These are phyloP conservation scores for Lasioglossum vierecki DNA, from an alignment of 2,888 invertebrate species.

Conservation along the genomic window DNA sequence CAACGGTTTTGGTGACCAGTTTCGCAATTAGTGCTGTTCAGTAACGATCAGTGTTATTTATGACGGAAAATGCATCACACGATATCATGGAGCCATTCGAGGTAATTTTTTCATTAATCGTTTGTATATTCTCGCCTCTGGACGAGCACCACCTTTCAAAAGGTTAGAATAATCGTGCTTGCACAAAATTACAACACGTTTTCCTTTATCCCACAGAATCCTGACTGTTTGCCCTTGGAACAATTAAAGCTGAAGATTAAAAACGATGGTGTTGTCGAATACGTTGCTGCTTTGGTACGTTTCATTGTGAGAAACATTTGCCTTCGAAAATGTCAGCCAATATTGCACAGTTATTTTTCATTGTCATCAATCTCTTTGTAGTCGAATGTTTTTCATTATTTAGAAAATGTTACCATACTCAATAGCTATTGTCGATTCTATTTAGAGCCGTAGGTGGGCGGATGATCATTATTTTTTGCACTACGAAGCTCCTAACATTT, in stretches of 20 bases:
- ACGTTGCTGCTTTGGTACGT: conserved; percentile 88
- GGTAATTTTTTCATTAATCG: conserved; percentile 55
- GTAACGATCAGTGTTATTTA: conserved; percentile 43
- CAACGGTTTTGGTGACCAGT: conserved; percentile 14
- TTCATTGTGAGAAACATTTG: background rate
- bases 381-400: background rate
- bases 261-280: conserved; percentile 85
- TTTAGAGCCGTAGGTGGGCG: conserved; percentile 86
- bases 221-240: conserved; percentile 79
- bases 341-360: background rate
- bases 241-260: conserved; percentile 83
- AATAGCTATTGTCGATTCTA: conserved; percentile 36
- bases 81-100: conserved; percentile 61
- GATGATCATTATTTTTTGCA: conserved; percentile 85
- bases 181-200: conserved; percentile 13
- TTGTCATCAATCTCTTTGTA: background rate
- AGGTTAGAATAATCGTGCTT: conserved; percentile 30
- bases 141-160: background rate
- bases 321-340: background rate
- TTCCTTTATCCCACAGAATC: conserved; percentile 73
- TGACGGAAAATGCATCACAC: conserved; percentile 64
- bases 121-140: conserved; percentile 17
- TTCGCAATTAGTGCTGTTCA: conserved; percentile 6
- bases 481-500: conserved; percentile 86
- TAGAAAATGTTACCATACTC: background rate